phyloP scores from a whole-genome alignment of 2,888 invertebrate genomes.

The Allolobophora icterica region DNA sequence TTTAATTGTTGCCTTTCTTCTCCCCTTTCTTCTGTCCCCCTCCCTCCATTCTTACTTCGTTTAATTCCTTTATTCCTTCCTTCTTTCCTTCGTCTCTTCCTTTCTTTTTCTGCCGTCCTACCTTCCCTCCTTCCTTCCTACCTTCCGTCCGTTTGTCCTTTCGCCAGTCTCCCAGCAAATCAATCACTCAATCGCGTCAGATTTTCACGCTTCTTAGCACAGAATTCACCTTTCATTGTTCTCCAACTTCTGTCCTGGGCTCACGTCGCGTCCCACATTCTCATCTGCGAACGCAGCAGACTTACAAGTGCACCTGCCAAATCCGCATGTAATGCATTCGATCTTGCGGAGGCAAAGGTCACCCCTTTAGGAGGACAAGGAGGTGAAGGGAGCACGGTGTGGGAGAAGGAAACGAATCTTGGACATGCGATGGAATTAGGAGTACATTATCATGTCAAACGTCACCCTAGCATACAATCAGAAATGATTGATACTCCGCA shows the following conservation, averaged over 20 bases:
- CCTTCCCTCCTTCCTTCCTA: not conserved
- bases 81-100: not conserved
- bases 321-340: not conserved
- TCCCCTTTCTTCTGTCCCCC: no score
- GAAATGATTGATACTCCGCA: constrained; percentile 11
- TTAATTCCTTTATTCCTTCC: no score
- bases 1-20: no score
- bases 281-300: not conserved
- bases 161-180: not conserved
- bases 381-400: not conserved
- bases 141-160: not conserved
- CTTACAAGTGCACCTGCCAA: not conserved
- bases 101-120: not conserved
- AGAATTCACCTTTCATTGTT: no score
- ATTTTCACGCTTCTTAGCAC: not conserved
- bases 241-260: not conserved
- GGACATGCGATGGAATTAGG: constrained; percentile 11
- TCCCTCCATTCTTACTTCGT: no score
- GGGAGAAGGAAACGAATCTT: not conserved
- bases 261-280: not conserved
- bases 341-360: not conserved
- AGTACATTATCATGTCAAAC: constrained; percentile 17
- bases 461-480: not conserved
- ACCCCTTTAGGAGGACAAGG: not conserved
- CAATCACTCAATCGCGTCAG: not conserved